Base-by-base conservation (phyloP, 2,797 vertebrate species). In the Catamblyrhynchus diadema region DNA sequence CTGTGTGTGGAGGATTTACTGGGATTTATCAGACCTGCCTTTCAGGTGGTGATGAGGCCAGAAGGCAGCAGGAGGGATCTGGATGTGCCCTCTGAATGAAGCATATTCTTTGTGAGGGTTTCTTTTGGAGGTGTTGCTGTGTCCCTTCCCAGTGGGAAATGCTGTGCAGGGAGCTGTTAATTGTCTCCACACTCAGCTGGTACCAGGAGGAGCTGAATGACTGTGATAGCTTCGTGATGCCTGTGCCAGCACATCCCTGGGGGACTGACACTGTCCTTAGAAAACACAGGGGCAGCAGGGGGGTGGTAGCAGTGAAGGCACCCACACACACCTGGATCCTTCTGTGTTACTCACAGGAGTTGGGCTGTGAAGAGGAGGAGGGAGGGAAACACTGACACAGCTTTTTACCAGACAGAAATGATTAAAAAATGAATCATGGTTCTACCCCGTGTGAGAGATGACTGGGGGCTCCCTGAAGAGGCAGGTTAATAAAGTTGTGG, bases 401-500 rank as follows among this genome's bases (percentile, higher is more conserved):
- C 79, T 81, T 75, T 73, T 61, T 12, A 37, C 61, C 91, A 90
- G 91, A 83, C 87, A 94, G 72, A 88, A 88, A 96, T 88, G 48
- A 94, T 94, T 95, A 81, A 93, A 94, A 93, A 83, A 54, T 69
- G 83, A 93, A 60, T 84, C 86, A 32, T 42, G 28, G 71, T 2
- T 74, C 51, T 51, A 1, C 20, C 2, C 17, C 3, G 1, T 60
- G 79, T 53, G 60, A 92, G 71, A 20, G 24, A 75, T 92, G 28
- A 4, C 70, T 2, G 3, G 33, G 75, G 83, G 88, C 81, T 96
- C 92, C 86, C 86, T 69, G 70, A 66, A 94, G 94, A 94, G 91
- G 80, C 30, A 53, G 86, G 93, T 90, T 95, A 95, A 95, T 94
- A 48, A 94, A 95, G 77, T 23, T 88, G 92, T 70, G 94, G 50